Evolutionary conservation across 2,797 vertebrate species (phyloP).

Genomic region (Rhinophrynus dorsalis): DNA sequence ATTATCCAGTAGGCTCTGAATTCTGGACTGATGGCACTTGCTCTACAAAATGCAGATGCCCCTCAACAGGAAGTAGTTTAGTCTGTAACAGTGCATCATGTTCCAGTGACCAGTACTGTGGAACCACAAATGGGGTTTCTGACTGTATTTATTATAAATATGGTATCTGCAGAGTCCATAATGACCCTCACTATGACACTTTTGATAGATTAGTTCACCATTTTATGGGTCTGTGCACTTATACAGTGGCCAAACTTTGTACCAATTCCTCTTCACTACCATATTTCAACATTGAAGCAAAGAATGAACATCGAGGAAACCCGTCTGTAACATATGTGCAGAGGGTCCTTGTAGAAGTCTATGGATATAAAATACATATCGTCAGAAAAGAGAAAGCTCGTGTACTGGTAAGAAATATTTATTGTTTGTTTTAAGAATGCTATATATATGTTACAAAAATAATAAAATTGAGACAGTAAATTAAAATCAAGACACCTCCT

Average conservation of each 20-base stretch:
- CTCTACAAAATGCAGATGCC: conserved; percentile 69
- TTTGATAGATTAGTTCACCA: conserved; percentile 74
- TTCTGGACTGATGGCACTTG: conserved; percentile 74
- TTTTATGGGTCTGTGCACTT: conserved; percentile 77
- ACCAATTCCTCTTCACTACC: conserved; percentile 57
- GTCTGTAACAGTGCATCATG: conserved; percentile 65
- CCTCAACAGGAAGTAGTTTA: conserved; percentile 53
- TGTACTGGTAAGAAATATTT: conserved; percentile 71
- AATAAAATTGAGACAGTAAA: too few species aligned
- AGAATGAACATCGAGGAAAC: conserved; percentile 65
- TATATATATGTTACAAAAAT: too few species aligned
- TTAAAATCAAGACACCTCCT: conserved; percentile 75
- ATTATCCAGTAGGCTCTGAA: conserved; percentile 68
- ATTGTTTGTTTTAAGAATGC: conserved; percentile 57
- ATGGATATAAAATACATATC: conserved; percentile 63
- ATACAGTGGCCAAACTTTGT: conserved; percentile 74
- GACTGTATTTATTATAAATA: conserved; percentile 48
- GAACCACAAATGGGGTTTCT: conserved; percentile 48
- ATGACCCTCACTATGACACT: conserved; percentile 72
- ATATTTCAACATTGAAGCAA: conserved; percentile 73
- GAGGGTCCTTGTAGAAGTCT: conserved; percentile 65
- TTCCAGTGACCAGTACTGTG: conserved; percentile 62
- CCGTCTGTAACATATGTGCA: conserved; percentile 62
- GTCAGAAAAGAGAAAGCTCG: conserved; percentile 60
- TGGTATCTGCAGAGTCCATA: conserved; percentile 70